phyloP scores from a whole-genome alignment of 2,888 invertebrate species.

The Thelaira solivaga region DNA sequence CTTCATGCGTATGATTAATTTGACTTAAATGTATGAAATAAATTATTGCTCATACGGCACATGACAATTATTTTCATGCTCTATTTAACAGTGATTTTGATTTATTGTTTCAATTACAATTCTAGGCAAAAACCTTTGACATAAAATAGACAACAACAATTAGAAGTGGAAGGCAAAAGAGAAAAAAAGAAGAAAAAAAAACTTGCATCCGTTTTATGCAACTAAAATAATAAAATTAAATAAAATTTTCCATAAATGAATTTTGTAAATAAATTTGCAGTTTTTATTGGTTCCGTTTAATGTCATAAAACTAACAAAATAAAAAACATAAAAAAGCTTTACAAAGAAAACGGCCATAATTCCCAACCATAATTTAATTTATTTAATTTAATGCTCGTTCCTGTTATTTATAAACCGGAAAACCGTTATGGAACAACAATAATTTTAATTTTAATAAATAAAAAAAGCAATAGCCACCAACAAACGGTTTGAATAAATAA shows the following conservation, averaged over 20 bases:
- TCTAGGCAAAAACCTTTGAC: too few species aligned
- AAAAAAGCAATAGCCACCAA: background rate
- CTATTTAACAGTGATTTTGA: slow-evolving; percentile 14
- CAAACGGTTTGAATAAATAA: background rate
- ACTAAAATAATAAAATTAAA: background rate
- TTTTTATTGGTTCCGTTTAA: slow-evolving; percentile 9
- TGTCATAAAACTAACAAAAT: background rate
- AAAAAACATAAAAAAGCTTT: too few species aligned
- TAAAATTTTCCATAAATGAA: background rate
- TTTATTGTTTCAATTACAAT: too few species aligned
- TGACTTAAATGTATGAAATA: background rate
- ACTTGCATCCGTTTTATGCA: background rate
- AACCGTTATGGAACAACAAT: slow-evolving; percentile 31
- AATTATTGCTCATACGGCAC: slow-evolving; percentile 6
- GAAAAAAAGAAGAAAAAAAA: background rate
- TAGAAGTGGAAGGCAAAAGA: too few species aligned
- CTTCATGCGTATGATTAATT: slow-evolving; percentile 9
- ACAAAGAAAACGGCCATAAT: background rate
- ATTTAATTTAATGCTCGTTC: background rate
- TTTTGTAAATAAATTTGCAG: slow-evolving; percentile 4
- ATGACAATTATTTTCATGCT: slow-evolving; percentile 15
- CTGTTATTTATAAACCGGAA: slow-evolving; percentile 23
- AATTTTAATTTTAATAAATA: background rate
- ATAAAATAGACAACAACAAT: too few species aligned
- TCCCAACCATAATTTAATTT: slow-evolving; percentile 24